phyloP scores from a whole-genome alignment of 2,797 vertebrate species.

The Onychomys arenicola region DNA sequence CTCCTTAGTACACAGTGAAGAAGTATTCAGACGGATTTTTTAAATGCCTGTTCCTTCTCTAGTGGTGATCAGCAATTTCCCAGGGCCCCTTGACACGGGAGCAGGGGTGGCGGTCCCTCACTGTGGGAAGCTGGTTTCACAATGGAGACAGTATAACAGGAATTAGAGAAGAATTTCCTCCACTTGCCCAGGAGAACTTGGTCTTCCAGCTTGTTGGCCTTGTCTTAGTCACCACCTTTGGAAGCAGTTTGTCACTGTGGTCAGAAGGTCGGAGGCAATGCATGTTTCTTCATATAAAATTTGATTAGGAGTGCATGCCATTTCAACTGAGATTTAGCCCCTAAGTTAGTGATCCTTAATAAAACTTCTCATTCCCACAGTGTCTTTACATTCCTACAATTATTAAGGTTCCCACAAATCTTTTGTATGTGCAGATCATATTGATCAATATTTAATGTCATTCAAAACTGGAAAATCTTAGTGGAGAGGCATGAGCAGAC shows the following conservation, averaged over 20 bases:
- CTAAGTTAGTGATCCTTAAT: slow-evolving; percentile 11
- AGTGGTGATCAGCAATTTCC: neutral
- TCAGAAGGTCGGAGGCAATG: neutral
- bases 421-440: slow-evolving; percentile 7
- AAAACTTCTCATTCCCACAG: neutral
- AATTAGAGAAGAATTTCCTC: neutral
- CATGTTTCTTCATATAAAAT: slow-evolving; percentile 29
- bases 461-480: slow-evolving; percentile 34
- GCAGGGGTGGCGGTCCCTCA: too few species aligned
- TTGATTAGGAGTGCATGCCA: neutral
- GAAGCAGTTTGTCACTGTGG: neutral
- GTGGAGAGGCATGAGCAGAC: neutral
- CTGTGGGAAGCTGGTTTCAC: neutral
- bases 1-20: neutral
- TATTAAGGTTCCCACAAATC: neutral
- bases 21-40: neutral
- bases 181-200: neutral
- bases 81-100: neutral
- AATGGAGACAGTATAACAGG: neutral
- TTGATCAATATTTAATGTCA: slow-evolving; percentile 15
- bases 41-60: neutral
- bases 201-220: neutral
- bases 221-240: neutral
- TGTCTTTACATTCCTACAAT: neutral
- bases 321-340: neutral